Percentiles rank a stretch among this genome's conserved stretches.
Conservation (phyloP, 1,140 invertebrate genomes). For the Drusus annulatus region DNA sequence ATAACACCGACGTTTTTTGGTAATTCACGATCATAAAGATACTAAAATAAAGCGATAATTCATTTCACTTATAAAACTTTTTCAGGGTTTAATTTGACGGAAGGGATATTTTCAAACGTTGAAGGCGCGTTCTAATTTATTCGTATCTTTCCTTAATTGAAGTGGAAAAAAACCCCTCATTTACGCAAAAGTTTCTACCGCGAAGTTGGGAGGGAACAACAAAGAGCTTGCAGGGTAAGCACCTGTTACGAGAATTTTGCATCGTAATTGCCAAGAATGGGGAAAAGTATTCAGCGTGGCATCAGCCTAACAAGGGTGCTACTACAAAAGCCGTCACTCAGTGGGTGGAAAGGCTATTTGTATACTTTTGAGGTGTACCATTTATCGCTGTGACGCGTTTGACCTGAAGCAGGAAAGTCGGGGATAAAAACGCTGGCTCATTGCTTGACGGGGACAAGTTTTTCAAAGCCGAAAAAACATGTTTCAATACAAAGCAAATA, state of each 20-base stretch:
- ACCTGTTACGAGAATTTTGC: slow-evolving; percentile 58
- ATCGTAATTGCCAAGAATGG: slow-evolving; percentile 56
- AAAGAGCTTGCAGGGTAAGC: slow-evolving; percentile 49
- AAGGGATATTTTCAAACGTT: slow-evolving; percentile 51
- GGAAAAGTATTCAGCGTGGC: slow-evolving; percentile 45
- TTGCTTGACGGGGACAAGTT: background rate
- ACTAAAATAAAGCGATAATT: slow-evolving; percentile 31
- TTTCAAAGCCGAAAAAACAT: too few species aligned
- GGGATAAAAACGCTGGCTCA: background rate
- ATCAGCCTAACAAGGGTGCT: slow-evolving; percentile 36
- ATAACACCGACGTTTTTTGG: too few species aligned
- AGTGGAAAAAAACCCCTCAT: slow-evolving; percentile 47
- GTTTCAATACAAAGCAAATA: too few species aligned
- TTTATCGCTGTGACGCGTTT: slow-evolving; percentile 24
- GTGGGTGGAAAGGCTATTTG: slow-evolving; percentile 46
- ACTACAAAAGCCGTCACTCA: slow-evolving; percentile 54
- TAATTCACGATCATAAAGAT: too few species aligned
- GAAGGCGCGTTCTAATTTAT: slow-evolving; percentile 52
- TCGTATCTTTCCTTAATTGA: slow-evolving; percentile 51
- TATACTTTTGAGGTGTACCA: slow-evolving; percentile 49
- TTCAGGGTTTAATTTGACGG: slow-evolving; percentile 45
- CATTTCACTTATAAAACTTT: slow-evolving; percentile 47
- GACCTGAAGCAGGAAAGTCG: background rate
- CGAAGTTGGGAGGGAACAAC: slow-evolving; percentile 39
- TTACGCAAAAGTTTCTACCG: slow-evolving; percentile 39